Evolutionary conservation across 1,140 invertebrate species (phyloP).

Genomic region (Tetragnatha versicolor): DNA sequence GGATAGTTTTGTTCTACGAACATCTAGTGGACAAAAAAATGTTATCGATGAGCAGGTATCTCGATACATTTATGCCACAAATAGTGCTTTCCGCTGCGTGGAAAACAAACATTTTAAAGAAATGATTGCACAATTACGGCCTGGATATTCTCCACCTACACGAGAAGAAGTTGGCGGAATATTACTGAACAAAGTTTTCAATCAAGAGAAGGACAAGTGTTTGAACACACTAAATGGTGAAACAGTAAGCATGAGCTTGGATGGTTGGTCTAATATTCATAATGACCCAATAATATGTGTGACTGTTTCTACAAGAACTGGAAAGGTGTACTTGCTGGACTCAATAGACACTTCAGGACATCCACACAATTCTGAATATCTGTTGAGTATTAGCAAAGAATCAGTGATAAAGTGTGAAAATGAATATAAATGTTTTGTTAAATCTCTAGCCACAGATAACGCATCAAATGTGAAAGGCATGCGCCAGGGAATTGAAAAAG

Average conservation of each 20-base stretch:
- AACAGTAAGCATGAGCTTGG: background rate
- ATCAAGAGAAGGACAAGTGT: background rate
- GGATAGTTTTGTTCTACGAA: background rate
- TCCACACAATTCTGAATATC: background rate
- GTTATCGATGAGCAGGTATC: background rate
- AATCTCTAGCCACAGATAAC: background rate
- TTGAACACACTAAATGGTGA: background rate
- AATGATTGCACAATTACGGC: background rate
- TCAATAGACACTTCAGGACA: background rate
- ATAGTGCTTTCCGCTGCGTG: background rate
- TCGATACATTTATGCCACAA: background rate
- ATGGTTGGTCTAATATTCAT: slow-evolving; percentile 11
- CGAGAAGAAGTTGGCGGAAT: background rate
- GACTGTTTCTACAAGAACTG: background rate
- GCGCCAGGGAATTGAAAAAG: background rate
- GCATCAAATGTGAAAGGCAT: slow-evolving; percentile 3
- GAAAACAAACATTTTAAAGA: background rate
- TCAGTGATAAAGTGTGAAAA: background rate
- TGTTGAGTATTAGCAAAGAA: background rate
- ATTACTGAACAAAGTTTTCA: background rate
- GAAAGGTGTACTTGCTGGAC: slow-evolving; percentile 6
- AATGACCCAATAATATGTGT: slow-evolving; percentile 12
- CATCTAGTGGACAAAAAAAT: background rate
- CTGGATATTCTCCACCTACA: background rate
- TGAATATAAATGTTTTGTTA: background rate